Evolutionary conservation across 2,797 vertebrate species (phyloP).

Genomic region (Premnoplex brunnescens): DNA sequence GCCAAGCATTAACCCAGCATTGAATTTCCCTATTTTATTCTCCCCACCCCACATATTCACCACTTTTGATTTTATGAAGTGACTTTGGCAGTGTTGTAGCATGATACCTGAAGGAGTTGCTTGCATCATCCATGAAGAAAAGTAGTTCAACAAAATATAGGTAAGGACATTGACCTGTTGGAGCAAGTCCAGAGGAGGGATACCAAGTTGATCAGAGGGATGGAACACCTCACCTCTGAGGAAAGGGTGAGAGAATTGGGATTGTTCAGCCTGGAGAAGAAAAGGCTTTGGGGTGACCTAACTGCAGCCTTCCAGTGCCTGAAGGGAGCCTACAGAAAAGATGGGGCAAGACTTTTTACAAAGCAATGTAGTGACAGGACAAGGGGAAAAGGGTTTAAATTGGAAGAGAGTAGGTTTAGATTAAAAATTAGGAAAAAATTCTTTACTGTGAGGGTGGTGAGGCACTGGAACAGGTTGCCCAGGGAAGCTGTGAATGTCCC

Average conservation of each 20-base stretch:
- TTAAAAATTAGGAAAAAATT: background rate
- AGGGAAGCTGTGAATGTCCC: background rate
- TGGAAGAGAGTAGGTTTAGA: background rate
- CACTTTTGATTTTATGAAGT: background rate
- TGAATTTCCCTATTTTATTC: background rate
- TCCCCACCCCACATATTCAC: background rate
- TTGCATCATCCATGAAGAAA: background rate
- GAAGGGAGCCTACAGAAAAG: background rate
- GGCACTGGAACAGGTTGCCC: background rate
- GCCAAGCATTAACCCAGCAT: background rate
- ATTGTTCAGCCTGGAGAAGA: background rate
- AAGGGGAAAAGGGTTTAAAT: background rate
- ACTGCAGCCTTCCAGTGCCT: background rate
- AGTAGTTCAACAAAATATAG: background rate
- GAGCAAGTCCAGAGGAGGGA: background rate
- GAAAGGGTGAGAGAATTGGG: background rate
- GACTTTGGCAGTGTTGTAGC: background rate
- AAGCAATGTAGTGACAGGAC: background rate
- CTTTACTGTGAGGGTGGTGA: background rate
- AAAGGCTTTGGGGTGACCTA: background rate
- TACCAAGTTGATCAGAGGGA: background rate
- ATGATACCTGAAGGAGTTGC: background rate
- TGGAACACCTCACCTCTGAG: background rate
- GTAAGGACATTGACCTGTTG: background rate
- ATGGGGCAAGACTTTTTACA: background rate